phyloP scores from a whole-genome alignment of 2,113 vertebrate genomes.

The Microtus ochrogaster region DNA sequence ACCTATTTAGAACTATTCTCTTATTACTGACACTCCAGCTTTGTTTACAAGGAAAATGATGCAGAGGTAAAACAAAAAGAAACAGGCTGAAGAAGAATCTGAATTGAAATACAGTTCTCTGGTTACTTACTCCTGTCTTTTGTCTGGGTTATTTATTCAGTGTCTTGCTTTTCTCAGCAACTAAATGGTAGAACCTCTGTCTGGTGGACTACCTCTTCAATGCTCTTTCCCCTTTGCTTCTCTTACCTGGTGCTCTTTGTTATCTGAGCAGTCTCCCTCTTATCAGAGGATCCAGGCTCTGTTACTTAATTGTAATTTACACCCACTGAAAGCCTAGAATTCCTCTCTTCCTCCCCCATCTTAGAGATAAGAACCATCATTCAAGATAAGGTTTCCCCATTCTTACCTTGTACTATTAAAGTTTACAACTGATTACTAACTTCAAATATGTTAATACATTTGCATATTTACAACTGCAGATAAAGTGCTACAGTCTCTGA shows the following conservation, averaged over 20 bases:
- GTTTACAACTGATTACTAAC: constrained; percentile 68
- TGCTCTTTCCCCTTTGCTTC: constrained; percentile 15
- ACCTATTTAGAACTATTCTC: constrained; percentile 24
- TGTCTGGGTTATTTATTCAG: constrained; percentile 32
- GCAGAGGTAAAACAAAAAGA: not conserved
- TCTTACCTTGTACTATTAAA: constrained; percentile 70
- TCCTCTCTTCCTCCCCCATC: constrained; percentile 9
- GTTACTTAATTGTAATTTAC: constrained; percentile 68
- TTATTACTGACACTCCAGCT: not conserved
- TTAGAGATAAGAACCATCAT: constrained; percentile 64
- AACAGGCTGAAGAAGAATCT: not conserved
- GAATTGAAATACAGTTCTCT: constrained; percentile 42
- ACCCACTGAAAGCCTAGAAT: not conserved
- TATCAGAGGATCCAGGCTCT: constrained; percentile 2
- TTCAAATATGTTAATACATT: constrained; percentile 70
- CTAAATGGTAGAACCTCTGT: constrained; percentile 48
- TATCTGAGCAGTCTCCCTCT: constrained; percentile 71
- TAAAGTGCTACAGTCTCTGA: constrained; percentile 46
- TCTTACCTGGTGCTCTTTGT: constrained; percentile 57
- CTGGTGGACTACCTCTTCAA: constrained; percentile 41
- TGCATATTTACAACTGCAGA: constrained; percentile 69
- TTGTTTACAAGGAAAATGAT: not conserved
- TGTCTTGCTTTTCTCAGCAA: constrained; percentile 50
- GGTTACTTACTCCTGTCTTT: not conserved
- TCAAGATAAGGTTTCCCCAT: constrained; percentile 65